These are phyloP conservation scores for Andrena fulva DNA, from an alignment of 2,888 invertebrate genomes.

Conservation along the genomic window DNA sequence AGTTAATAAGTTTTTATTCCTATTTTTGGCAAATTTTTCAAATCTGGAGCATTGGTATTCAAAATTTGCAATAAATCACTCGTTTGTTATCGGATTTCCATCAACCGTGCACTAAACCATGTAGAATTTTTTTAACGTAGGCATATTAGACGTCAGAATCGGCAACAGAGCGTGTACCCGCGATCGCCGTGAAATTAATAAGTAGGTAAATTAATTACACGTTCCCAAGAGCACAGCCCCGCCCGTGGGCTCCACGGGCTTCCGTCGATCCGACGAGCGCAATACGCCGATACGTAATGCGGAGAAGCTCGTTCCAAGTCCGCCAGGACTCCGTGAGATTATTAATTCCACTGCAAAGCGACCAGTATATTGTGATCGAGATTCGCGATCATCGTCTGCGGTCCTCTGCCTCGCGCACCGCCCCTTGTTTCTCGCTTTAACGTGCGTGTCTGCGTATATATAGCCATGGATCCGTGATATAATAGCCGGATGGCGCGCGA, in stretches of 20 bases:
- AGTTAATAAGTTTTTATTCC: no score
- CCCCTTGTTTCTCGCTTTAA: constrained; percentile 3
- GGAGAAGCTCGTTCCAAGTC: constrained; percentile 25
- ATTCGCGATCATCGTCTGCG: constrained; percentile 10
- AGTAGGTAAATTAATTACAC: constrained; percentile 36
- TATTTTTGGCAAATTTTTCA: no score
- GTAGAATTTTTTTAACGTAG: no score
- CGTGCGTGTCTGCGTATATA: constrained; percentile 17
- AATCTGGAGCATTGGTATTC: no score
- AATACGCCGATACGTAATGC: neutral
- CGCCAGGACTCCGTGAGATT: constrained; percentile 37
- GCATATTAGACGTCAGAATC: neutral
- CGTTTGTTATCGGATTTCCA: no score
- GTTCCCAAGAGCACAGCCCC: constrained; percentile 11
- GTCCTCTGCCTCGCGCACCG: neutral
- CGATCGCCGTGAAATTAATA: neutral
- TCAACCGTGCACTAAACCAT: no score
- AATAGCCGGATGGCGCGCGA: constrained; percentile 8
- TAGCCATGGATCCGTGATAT: constrained; percentile 6
- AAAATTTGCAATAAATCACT: no score
- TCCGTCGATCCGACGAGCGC: neutral
- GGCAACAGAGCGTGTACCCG: neutral
- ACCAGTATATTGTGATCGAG: constrained; percentile 20
- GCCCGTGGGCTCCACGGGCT: neutral
- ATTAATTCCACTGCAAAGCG: constrained; percentile 46